Evolutionary conservation across 1,140 invertebrate genomes (phyloP).

Genomic region (Aphaenogaster ashmeadi): DNA sequence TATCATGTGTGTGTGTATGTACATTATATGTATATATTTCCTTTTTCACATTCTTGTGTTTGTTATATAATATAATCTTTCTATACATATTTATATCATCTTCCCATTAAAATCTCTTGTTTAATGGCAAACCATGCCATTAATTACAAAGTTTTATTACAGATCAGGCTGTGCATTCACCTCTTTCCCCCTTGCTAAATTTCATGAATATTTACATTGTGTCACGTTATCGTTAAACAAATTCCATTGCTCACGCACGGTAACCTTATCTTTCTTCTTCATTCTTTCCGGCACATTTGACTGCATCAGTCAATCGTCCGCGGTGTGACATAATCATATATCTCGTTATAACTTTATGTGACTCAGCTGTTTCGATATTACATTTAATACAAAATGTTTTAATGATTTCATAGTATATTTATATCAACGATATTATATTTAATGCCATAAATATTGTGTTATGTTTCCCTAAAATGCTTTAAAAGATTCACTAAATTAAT

Average conservation of each 20-base stretch:
- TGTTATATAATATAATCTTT: constrained; percentile 69
- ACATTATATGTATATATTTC: constrained; percentile 62
- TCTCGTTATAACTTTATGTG: background rate
- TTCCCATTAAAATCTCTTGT: constrained; percentile 35
- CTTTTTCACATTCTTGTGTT: constrained; percentile 45
- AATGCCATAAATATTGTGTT: background rate
- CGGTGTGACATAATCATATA: background rate
- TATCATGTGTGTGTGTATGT: constrained; percentile 45
- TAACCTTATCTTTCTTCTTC: background rate
- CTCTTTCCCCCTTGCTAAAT: background rate
- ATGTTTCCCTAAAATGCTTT: background rate
- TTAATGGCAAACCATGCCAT: constrained; percentile 52
- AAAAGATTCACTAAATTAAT: constrained; percentile 10
- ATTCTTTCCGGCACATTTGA: background rate
- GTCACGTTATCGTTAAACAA: constrained; percentile 25
- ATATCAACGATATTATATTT: background rate
- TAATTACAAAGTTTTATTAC: constrained; percentile 77
- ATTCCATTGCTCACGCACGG: background rate
- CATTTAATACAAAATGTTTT: background rate
- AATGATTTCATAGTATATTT: background rate
- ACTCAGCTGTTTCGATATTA: background rate
- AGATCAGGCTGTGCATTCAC: constrained; percentile 50
- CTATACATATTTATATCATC: constrained; percentile 68
- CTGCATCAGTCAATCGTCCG: constrained; percentile 48
- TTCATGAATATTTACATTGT: constrained; percentile 68